Conservation (phyloP, 1,140 invertebrate genomes). For the Hyphantria cunea region DNA sequence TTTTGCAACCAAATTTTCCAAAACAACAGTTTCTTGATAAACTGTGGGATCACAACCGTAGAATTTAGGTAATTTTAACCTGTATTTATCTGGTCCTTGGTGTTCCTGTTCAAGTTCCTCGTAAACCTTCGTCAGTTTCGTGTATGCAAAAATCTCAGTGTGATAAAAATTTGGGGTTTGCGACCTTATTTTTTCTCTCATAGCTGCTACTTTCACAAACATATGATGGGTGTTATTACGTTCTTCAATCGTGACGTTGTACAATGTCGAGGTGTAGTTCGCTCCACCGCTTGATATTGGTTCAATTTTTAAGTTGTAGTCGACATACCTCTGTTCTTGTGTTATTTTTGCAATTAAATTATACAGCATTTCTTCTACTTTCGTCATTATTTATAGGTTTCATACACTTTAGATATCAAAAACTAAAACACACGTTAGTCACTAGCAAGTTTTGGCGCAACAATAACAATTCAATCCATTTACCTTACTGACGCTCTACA, state of each 20-base stretch:
- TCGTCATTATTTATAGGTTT: no score
- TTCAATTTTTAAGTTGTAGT: conserved; percentile 8
- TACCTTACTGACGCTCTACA: no score
- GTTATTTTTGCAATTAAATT: conserved; percentile 6
- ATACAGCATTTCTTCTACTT: background rate
- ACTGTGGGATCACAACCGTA: conserved; percentile 15
- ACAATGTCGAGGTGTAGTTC: conserved; percentile 49
- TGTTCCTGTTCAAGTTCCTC: conserved; percentile 44
- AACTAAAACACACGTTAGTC: no score
- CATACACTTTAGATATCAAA: no score
- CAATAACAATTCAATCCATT: no score
- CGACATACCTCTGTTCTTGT: conserved; percentile 1
- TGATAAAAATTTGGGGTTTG: conserved; percentile 35
- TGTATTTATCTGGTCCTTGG: conserved; percentile 39
- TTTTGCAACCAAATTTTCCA: conserved; percentile 29
- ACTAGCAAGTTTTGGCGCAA: no score
- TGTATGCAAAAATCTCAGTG: conserved; percentile 52
- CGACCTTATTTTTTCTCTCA: conserved; percentile 44
- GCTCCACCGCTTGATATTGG: conserved; percentile 38
- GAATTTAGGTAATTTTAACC: conserved; percentile 30
- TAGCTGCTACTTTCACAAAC: conserved; percentile 53
- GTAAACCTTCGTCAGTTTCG: conserved; percentile 43
- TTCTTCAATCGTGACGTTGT: conserved; percentile 32
- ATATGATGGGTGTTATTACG: conserved; percentile 44
- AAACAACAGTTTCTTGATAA: conserved; percentile 25